Percentiles rank a stretch among this genome's conserved stretches.
phyloP scores from a whole-genome alignment of 2,888 invertebrate genomes.

The Tuberolachnus salignus region DNA sequence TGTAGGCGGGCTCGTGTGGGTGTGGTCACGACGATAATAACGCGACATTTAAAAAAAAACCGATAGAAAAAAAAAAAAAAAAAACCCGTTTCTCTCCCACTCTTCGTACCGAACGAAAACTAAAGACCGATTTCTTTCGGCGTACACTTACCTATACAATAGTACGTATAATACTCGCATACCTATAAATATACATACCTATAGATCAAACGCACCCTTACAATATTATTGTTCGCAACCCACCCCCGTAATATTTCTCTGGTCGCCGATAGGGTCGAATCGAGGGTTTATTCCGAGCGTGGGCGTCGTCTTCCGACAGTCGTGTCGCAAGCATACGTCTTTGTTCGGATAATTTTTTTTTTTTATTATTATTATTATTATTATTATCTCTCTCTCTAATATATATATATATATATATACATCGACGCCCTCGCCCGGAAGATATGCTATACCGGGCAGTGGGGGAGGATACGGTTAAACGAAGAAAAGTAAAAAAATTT shows the following conservation, averaged over 20 bases:
- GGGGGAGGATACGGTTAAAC: constrained; percentile 25
- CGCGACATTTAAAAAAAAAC: background rate
- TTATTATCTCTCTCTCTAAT: background rate
- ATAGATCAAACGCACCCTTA: constrained; percentile 24
- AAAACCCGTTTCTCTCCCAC: constrained; percentile 15
- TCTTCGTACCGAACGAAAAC: background rate
- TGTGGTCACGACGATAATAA: constrained; percentile 25
- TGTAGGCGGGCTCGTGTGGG: background rate
- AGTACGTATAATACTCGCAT: no score
- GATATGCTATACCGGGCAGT: background rate
- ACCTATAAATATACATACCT: no score
- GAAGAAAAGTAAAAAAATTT: constrained; percentile 19
- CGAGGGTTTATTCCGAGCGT: constrained; percentile 9
- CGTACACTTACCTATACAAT: background rate
- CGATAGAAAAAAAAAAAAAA: background rate
- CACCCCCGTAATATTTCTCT: background rate
- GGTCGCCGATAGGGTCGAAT: background rate
- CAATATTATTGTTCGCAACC: background rate
- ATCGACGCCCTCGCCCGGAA: no score
- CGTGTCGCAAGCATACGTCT: background rate
- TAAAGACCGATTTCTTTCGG: constrained; percentile 38
- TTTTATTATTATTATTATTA: no score
- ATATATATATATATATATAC: no score
- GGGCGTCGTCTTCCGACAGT: constrained; percentile 36
- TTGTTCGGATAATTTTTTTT: no score